phyloP scores from a whole-genome alignment of 2,888 invertebrate genomes.

The Drosophila maculinotata region DNA sequence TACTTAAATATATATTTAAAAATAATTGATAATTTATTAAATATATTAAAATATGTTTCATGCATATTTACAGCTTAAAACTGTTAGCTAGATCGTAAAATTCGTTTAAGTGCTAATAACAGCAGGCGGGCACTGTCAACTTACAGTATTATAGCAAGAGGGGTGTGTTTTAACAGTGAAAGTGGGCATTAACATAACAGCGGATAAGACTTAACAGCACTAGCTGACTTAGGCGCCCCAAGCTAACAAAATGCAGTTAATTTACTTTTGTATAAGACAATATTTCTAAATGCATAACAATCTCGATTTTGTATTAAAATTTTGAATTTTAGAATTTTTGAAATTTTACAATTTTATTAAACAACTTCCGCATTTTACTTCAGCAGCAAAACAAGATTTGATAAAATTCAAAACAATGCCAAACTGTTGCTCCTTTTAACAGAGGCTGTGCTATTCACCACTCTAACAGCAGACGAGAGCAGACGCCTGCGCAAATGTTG shows the following conservation, averaged over 20 bases:
- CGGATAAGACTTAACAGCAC: slow-evolving; percentile 56
- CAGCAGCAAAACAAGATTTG: background rate
- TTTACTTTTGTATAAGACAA: background rate
- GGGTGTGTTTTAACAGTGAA: slow-evolving; percentile 27
- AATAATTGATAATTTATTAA: background rate
- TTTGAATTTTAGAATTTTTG: background rate
- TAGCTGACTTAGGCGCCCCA: fast-evolving
- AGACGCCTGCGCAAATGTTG: slow-evolving; percentile 55
- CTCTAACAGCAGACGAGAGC: slow-evolving; percentile 42
- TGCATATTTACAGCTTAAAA: background rate
- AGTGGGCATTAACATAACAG: slow-evolving; percentile 22
- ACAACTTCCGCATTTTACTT: background rate
- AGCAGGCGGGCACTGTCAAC: background rate
- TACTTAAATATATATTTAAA: too few species aligned
- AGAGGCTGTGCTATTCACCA: slow-evolving; percentile 38
- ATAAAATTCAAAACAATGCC: slow-evolving; percentile 28
- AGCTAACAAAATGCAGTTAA: background rate
- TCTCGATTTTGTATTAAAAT: too few species aligned
- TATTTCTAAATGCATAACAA: background rate
- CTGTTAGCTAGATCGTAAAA: background rate
- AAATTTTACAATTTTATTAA: background rate
- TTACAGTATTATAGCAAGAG: slow-evolving; percentile 65
- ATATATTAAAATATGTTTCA: background rate
- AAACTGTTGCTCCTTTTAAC: slow-evolving; percentile 69
- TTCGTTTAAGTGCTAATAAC: background rate